Percentiles rank a stretch among this genome's conserved stretches.
phyloP scores from a whole-genome alignment of 2,888 invertebrate genomes.

The Rambutsinella grinnellia region DNA sequence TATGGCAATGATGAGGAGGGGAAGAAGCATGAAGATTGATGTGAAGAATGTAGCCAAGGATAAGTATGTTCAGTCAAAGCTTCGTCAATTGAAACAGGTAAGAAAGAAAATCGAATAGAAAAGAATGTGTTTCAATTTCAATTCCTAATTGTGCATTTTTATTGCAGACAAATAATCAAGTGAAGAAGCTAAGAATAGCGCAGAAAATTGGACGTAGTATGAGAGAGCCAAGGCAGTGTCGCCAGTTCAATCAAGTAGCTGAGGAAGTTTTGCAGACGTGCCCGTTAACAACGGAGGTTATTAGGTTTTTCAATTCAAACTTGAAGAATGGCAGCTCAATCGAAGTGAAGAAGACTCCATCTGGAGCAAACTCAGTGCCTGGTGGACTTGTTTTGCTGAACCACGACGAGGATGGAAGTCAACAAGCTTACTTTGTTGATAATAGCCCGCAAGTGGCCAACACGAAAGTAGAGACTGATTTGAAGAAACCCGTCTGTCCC shows the following conservation, averaged over 20 bases:
- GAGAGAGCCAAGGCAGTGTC: slow-evolving; percentile 43
- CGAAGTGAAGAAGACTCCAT: slow-evolving; percentile 28
- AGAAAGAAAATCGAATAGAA: neutral
- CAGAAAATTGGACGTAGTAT: slow-evolving; percentile 33
- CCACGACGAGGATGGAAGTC: slow-evolving; percentile 10
- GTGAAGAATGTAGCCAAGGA: slow-evolving; percentile 10
- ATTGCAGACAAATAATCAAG: slow-evolving; percentile 26
- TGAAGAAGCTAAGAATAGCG: slow-evolving; percentile 46
- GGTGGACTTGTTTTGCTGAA: slow-evolving; percentile 34
- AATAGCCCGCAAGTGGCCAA: slow-evolving; percentile 42
- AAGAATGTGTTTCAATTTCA: neutral
- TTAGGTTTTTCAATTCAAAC: slow-evolving; percentile 50
- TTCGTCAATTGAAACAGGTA: slow-evolving; percentile 42
- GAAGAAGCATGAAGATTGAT: slow-evolving; percentile 12
- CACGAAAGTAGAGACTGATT: slow-evolving; percentile 32
- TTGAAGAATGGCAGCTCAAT: slow-evolving; percentile 37
- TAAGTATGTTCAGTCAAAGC: slow-evolving; percentile 32
- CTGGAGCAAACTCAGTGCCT: neutral
- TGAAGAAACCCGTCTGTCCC: slow-evolving; percentile 51
- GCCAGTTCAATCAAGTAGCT: slow-evolving; percentile 34
- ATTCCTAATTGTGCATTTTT: neutral
- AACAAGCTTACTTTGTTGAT: slow-evolving; percentile 44
- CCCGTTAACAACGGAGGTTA: slow-evolving; percentile 51
- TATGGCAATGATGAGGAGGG: slow-evolving; percentile 10
- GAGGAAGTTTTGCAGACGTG: slow-evolving; percentile 34